Evolutionary conservation across 92 coral and sea anemone genomes (phyloP).

Genomic region (Phenganax stokvisi): DNA sequence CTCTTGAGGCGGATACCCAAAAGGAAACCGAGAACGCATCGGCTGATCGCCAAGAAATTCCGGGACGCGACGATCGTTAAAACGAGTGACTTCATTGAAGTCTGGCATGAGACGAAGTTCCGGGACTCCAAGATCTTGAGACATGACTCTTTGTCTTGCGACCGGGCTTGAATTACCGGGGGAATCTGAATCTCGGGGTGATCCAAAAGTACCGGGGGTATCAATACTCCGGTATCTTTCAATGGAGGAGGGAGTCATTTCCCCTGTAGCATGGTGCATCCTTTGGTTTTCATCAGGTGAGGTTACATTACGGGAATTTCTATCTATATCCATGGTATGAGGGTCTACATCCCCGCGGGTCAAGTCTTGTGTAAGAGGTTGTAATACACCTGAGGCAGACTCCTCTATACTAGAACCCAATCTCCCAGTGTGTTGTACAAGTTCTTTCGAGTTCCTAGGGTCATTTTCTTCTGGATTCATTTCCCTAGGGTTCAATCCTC

Average conservation of each 20-base stretch:
- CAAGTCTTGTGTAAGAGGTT: constrained; percentile 2
- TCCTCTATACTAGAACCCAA: too few species aligned
- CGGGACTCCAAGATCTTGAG: constrained; percentile 8
- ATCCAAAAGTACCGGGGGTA: not conserved
- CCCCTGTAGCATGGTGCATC: not conserved
- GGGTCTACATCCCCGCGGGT: not conserved
- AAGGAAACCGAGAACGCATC: constrained; percentile 8
- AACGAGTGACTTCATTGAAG: not conserved
- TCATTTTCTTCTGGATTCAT: not conserved
- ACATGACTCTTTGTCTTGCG: not conserved
- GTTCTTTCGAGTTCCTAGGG: too few species aligned
- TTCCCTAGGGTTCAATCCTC: not conserved
- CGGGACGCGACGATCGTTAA: not conserved
- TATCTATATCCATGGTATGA: not conserved
- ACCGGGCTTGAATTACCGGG: not conserved
- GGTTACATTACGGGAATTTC: not conserved
- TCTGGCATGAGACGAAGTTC: not conserved
- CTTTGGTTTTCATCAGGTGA: not conserved
- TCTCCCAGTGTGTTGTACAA: too few species aligned
- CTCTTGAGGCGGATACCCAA: not conserved
- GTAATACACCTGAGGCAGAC: not conserved
- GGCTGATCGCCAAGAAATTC: constrained; percentile 13
- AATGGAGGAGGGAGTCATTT: not conserved
- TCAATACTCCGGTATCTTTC: not conserved
- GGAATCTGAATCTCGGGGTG: constrained; percentile 2